Evolutionary conservation across 2,113 vertebrate species (phyloP).

Genomic region (sheep (Ovis aries)): ARS-UI_Ramb_v3.0 NC_056055.1:34402501-34403000

Average conservation of each 20-base stretch:
- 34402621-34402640: rapidly evolving
- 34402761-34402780: background rate
- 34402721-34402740: background rate
- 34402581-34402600: background rate
- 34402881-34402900: background rate
- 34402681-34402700: rapidly evolving
- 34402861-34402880: background rate
- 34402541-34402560: background rate
- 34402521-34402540: background rate
- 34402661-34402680: rapidly evolving
- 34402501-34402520: background rate
- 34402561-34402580: background rate
- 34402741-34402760: background rate
- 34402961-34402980: background rate
- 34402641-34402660: rapidly evolving
- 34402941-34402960: background rate
- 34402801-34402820: background rate
- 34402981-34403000: background rate
- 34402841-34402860: background rate
- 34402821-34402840: background rate
- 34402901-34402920: background rate
- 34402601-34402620: background rate
- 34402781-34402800: background rate
- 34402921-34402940: background rate
- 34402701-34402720: rapidly evolving